Evolutionary conservation across 2,888 invertebrate species (phyloP).

Genomic region (Microchrysa polita): DNA sequence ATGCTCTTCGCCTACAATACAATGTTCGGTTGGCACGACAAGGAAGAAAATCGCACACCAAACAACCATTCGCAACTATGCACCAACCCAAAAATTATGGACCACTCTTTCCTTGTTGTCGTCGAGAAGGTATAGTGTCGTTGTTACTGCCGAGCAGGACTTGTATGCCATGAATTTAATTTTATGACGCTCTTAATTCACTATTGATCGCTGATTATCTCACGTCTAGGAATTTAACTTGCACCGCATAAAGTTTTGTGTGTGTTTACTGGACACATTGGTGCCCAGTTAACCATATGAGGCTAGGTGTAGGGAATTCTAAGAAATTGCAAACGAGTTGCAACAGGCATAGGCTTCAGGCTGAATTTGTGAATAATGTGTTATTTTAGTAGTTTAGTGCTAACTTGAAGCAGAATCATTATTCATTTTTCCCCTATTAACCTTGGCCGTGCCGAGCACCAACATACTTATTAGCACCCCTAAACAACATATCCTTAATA

Average conservation of each 20-base stretch:
- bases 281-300: background rate
- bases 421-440: too few species aligned
- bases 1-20: constrained; percentile 20
- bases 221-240: constrained; percentile 38
- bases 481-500: constrained; percentile 19
- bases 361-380: too few species aligned
- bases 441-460: too few species aligned
- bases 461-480: too few species aligned
- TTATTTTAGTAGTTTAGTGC: too few species aligned
- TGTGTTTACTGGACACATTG: constrained; percentile 12
- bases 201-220: constrained; percentile 46
- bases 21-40: constrained; percentile 14
- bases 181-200: constrained; percentile 48
- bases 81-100: constrained; percentile 6
- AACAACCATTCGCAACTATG: too few species aligned
- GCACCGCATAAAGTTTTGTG: constrained; percentile 41
- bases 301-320: too few species aligned
- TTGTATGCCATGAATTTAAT: constrained; percentile 40
- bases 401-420: too few species aligned
- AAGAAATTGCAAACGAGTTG: too few species aligned
- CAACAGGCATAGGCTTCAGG: too few species aligned
- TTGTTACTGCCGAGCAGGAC: background rate
- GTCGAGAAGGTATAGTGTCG: background rate
- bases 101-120: background rate
- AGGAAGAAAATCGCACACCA: too few species aligned